Evolutionary conservation across 2,888 invertebrate species (phyloP), one percentile per base, ranked within the genome.

Genomic region (Adelphocoris suturalis): DNA sequence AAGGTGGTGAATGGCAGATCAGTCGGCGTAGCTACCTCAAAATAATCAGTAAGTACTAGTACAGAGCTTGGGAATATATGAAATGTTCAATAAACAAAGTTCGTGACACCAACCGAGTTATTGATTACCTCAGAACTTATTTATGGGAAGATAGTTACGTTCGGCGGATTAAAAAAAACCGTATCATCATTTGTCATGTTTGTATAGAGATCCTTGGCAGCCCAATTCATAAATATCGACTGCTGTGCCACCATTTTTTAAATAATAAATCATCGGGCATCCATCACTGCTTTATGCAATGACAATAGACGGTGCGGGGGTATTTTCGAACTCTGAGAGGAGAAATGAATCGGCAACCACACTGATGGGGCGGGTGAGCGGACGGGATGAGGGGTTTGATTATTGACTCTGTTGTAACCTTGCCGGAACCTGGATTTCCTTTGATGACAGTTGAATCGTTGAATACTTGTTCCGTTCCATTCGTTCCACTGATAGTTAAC

Each of bases 221-320:
- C 61, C 61, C 61, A 61, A 61, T 61, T 61, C 61, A 61, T 16
- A 19, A 19, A 61, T 61, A 61, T 61, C 61, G 61, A 61, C 61
- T 16, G 61, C n/a, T 9, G 0, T 61, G 61, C 16, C 61, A 61
- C 61, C 61, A 61, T 16, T 61, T 61, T 61, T 61, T 61, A 61
- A 61, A 61, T 61, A 61, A 61, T 61, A 61, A 61, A 61, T 61
- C 61, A 61, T 19, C 61, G 61, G 61, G 19, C 16, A 61, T 61
- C 61, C 61, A 61, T 61, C 61, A 61, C 61, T 61, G 61, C 61
- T 61, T 61, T 61, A 61, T 61, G 61, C 61, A 61, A 61, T 61
- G 61, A 61, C 61, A 61, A 61, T 61, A 61, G 61, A 61, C n/a
- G 61, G 61, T n/a, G 16, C 16, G 61, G 61, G 61, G 61, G 14